Conservation (phyloP, 2,888 invertebrate genomes). For the Gnatocerus cornutus region DNA sequence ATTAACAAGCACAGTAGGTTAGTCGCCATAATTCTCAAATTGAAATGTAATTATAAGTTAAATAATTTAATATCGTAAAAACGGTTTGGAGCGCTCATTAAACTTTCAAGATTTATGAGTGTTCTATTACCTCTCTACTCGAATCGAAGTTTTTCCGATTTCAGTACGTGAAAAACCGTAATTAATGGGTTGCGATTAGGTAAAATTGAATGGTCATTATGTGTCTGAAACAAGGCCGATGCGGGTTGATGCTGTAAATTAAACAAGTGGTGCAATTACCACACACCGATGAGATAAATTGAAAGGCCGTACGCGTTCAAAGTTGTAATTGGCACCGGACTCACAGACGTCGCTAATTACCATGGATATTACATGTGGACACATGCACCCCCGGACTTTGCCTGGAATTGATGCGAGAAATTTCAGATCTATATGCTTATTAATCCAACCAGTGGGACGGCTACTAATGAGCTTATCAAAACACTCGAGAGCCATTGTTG, state of each 20-base stretch:
- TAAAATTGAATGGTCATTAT: constrained; percentile 50
- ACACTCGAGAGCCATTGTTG: constrained; percentile 27
- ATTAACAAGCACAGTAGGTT: constrained; percentile 42
- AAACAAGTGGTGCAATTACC: constrained; percentile 67
- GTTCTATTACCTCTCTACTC: constrained; percentile 5
- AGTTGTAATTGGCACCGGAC: constrained; percentile 65
- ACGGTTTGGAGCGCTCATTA: constrained; percentile 23
- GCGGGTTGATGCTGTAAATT: constrained; percentile 63
- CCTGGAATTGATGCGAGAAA: constrained; percentile 62
- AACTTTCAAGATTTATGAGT: constrained; percentile 16
- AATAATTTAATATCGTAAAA: constrained; percentile 27
- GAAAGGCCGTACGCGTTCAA: constrained; percentile 63
- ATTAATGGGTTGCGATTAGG: constrained; percentile 51
- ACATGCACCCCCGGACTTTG: constrained; percentile 60
- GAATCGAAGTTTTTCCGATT: constrained; percentile 10
- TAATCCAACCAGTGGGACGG: constrained; percentile 41
- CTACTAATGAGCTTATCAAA: constrained; percentile 40
- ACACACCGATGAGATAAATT: constrained; percentile 63
- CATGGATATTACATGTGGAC: constrained; percentile 68
- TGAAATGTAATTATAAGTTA: constrained; percentile 42
- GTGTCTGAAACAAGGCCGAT: constrained; percentile 60
- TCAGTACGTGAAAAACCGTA: constrained; percentile 37
- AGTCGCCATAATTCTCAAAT: constrained; percentile 38
- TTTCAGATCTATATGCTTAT: constrained; percentile 67
- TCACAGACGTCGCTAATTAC: constrained; percentile 67